Base-by-base conservation (phyloP, 92 coral and sea anemone species). In the Zoanthus sociatus region DNA sequence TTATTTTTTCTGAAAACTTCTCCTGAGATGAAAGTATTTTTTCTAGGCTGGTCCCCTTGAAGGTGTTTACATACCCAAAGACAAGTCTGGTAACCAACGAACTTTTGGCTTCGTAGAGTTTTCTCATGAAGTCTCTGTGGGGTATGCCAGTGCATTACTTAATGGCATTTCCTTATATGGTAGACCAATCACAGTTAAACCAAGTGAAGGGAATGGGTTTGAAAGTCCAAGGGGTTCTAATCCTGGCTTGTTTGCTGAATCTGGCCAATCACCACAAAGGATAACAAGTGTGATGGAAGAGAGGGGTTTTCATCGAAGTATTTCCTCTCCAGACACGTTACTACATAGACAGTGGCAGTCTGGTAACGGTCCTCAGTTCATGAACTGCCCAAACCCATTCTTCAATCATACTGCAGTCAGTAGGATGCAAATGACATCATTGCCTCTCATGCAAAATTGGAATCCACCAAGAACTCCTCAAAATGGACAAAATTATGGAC, bases 21-120 rank as follows among this genome's bases (percentile, higher is more conserved):
- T 37, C 42, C 4, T 37, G 1, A 37, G 42, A 37, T 37, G 42
- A 37, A 37, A 37, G 42, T 37, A 37, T 37, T 37, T 37, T 37
- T 17, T 60, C 7, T 46, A 97, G 99, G 97, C 99, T 54, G 99
- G 98, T 0, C 99, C 99, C 7, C 86, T 97, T 12, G 95, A 95
- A 18, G 91, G 89, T 82, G 97, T 95, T 7, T 87, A 89, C 44
- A 97, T 97, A 64, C 97, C 98, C 18, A 92, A 91, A 78, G 99
- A 95, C 93, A 97, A 95, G 82, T 93, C 94, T 31, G 99, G 98
- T 48, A 84, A 78, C 82, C 93, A 78, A 55, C 87, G 93, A 71
- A 6, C 90, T 10, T 97, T 78, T 92, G 99, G 98, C 30, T 97
- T 97, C 82, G 93, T 95, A 9, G 93, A 91, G 69, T 97, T 97